phyloP scores from a whole-genome alignment of 2,888 invertebrate species.

The Chymomyza amoena region DNA sequence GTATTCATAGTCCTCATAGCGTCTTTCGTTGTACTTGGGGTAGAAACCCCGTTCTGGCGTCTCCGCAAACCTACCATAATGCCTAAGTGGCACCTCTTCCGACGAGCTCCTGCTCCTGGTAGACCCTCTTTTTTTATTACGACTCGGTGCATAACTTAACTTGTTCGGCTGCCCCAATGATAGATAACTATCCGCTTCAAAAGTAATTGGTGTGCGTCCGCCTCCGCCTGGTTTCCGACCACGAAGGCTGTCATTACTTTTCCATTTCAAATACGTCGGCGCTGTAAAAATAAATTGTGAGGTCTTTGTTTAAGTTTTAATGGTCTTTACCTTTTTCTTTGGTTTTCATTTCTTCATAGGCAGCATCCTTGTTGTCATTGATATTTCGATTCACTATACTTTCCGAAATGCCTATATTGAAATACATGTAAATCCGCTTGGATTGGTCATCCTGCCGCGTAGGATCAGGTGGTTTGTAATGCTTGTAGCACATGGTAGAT shows the following conservation, averaged over 20 bases:
- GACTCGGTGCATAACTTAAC: constrained; percentile 30
- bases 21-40: too few relatives aligned
- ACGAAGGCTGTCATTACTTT: constrained; percentile 3
- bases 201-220: too few relatives aligned
- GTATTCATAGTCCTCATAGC: too few relatives aligned
- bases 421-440: constrained; percentile 38
- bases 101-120: neutral
- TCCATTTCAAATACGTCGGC: neutral
- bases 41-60: too few relatives aligned
- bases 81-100: too few relatives aligned
- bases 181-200: constrained; percentile 7
- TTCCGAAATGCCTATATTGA: constrained; percentile 43
- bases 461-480: constrained; percentile 10
- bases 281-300: neutral
- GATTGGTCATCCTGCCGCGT: constrained; percentile 21
- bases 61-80: too few relatives aligned
- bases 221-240: constrained; percentile 43
- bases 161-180: constrained; percentile 36
- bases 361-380: neutral
- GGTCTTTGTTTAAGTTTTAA: too few relatives aligned
- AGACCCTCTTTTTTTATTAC: neutral
- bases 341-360: neutral
- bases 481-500: constrained; percentile 25
- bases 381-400: constrained; percentile 8
- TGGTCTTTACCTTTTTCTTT: too few relatives aligned